These are phyloP conservation scores for Pediacus dermestoides DNA, from an alignment of 2,888 invertebrate species.

Conservation along the genomic window DNA sequence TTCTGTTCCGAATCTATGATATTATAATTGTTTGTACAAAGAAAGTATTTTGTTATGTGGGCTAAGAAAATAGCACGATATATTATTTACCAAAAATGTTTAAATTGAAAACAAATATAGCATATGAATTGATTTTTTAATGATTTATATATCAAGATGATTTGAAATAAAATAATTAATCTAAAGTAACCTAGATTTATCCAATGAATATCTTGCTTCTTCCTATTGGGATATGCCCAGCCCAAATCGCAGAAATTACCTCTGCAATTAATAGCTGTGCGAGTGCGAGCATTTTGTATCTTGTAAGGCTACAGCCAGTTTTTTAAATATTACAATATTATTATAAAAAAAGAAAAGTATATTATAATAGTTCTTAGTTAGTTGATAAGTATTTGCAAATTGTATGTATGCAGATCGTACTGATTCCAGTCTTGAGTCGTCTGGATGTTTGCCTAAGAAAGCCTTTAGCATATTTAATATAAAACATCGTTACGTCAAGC, in stretches of 20 bases:
- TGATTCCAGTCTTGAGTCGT: conserved; percentile 43
- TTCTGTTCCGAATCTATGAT: conserved; percentile 16
- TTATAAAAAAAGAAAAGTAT: conserved; percentile 31
- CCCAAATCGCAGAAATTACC: conserved; percentile 21
- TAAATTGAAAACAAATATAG: background rate
- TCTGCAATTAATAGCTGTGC: conserved; percentile 30
- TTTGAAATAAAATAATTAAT: conserved; percentile 27
- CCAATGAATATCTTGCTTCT: conserved; percentile 41
- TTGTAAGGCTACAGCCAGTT: conserved; percentile 44
- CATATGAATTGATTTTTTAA: too few species aligned
- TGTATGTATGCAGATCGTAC: conserved; percentile 43
- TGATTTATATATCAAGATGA: conserved; percentile 27
- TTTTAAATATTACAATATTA: conserved; percentile 40
- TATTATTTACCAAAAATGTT: background rate
- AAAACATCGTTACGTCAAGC: conserved; percentile 8
- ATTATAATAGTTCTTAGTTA: conserved; percentile 41
- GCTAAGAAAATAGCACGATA: conserved; percentile 14
- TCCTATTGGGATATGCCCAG: conserved; percentile 38
- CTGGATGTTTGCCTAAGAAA: conserved; percentile 49
- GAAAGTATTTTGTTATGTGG: conserved; percentile 18
- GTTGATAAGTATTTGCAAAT: conserved; percentile 44
- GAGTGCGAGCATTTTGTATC: conserved; percentile 41
- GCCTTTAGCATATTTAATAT: conserved; percentile 45
- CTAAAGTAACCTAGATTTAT: conserved; percentile 15
- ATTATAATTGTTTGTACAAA: conserved; percentile 19